phyloP scores from a whole-genome alignment of 2,797 vertebrate genomes.

The Gallinago stenura region DNA sequence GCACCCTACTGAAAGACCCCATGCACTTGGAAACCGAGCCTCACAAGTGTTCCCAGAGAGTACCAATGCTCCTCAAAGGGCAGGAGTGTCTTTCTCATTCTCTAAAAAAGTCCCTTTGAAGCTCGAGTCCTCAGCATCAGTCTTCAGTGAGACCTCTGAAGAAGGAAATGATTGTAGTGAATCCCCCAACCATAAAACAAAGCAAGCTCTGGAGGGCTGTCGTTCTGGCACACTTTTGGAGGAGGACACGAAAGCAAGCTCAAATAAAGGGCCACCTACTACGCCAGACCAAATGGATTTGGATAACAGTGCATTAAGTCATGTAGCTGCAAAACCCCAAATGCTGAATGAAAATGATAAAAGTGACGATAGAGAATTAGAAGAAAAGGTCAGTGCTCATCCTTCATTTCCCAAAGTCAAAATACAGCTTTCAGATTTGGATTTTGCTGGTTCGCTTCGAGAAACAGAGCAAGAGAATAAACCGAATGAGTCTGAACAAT shows the following conservation, averaged over 20 bases:
- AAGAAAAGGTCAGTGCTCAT: constrained; percentile 53
- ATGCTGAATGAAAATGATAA: constrained; percentile 59
- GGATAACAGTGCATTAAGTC: background rate
- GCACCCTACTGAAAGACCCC: constrained; percentile 36
- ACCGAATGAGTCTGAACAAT: constrained; percentile 20
- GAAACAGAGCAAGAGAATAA: constrained; percentile 47
- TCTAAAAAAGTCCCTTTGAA: constrained; percentile 90
- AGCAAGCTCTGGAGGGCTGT: constrained; percentile 74
- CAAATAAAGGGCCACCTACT: constrained; percentile 25
- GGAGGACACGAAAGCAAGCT: constrained; percentile 5
- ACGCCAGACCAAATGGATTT: constrained; percentile 37
- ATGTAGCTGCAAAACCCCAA: constrained; percentile 46
- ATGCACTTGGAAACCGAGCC: constrained; percentile 59
- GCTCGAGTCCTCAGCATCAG: constrained; percentile 94
- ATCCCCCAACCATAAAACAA: constrained; percentile 80
- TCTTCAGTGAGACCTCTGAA: constrained; percentile 93
- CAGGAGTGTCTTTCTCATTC: constrained; percentile 96
- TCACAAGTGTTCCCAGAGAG: constrained; percentile 66
- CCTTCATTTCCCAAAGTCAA: constrained; percentile 68
- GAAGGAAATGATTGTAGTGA: constrained; percentile 86
- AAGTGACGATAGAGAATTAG: constrained; percentile 29
- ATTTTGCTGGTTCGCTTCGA: constrained; percentile 48
- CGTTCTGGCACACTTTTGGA: constrained; percentile 54
- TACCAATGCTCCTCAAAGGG: constrained; percentile 78
- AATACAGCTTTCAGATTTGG: constrained; percentile 62